phyloP scores from a whole-genome alignment of 2,888 invertebrate genomes.

The Cataglyphis rosenhaueri region DNA sequence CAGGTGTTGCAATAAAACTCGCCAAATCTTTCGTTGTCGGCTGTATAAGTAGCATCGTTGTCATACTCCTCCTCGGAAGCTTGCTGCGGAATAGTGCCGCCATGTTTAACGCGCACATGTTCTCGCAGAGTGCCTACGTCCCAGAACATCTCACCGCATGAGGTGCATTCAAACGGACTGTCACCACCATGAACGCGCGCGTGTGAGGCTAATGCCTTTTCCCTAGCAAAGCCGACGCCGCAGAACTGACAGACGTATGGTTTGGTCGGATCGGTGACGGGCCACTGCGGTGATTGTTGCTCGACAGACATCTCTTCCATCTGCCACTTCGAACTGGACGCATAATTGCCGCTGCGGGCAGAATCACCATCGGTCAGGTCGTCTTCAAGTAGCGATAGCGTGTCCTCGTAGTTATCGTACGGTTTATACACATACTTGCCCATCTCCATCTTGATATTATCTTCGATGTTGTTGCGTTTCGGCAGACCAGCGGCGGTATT shows the following conservation, averaged over 20 bases:
- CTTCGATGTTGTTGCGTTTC: constrained; percentile 68
- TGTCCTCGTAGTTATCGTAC: constrained; percentile 86
- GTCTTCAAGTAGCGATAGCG: constrained; percentile 79
- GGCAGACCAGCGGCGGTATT: constrained; percentile 70
- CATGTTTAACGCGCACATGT: constrained; percentile 88
- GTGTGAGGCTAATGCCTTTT: constrained; percentile 93
- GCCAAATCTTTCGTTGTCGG: constrained; percentile 87
- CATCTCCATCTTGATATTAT: constrained; percentile 73
- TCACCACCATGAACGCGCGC: constrained; percentile 92
- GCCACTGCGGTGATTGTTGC: constrained; percentile 85
- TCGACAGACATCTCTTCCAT: constrained; percentile 75
- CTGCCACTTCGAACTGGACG: constrained; percentile 86
- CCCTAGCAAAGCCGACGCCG: constrained; percentile 92
- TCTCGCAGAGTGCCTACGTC: constrained; percentile 88
- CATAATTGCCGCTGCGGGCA: constrained; percentile 81
- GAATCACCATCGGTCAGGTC: constrained; percentile 84
- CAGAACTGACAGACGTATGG: constrained; percentile 93
- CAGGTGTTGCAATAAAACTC: constrained; percentile 90
- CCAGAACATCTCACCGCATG: constrained; percentile 94
- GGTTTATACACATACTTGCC: constrained; percentile 78
- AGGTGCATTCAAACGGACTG: constrained; percentile 92
- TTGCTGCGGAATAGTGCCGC: constrained; percentile 75
- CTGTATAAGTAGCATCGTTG: constrained; percentile 87
- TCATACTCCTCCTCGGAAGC: constrained; percentile 84
- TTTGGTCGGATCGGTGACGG: constrained; percentile 90